Percentiles rank a stretch among this genome's conserved stretches.
Conservation (phyloP, 2,113 vertebrate species). For the Cryptotis parvus region DNA sequence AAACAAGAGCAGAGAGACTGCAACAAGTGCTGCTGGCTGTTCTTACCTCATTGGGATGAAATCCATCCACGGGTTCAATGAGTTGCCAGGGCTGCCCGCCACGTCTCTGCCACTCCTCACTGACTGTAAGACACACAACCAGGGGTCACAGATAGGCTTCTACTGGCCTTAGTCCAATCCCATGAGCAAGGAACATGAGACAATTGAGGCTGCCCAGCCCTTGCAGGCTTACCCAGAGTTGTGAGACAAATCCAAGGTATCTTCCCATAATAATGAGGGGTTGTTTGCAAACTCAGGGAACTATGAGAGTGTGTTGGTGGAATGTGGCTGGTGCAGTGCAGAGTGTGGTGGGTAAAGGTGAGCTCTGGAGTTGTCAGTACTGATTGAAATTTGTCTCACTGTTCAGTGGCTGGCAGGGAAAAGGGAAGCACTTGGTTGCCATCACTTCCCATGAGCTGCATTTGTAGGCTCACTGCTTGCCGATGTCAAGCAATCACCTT, state of each 20-base stretch:
- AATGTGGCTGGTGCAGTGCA: background rate
- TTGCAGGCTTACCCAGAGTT: background rate
- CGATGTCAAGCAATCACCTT: slow-evolving; percentile 26
- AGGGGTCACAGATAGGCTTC: background rate
- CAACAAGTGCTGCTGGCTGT: fast-evolving
- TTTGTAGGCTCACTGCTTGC: slow-evolving; percentile 9
- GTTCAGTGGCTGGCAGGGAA: background rate
- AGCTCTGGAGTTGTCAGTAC: background rate
- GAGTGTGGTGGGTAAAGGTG: background rate
- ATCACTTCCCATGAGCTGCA: background rate
- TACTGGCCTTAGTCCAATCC: fast-evolving
- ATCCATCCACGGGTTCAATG: slow-evolving; percentile 87
- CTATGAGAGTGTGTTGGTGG: background rate
- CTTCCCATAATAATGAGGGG: background rate
- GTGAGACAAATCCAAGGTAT: background rate
- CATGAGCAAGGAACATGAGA: slow-evolving; percentile 27
- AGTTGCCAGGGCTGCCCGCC: slow-evolving; percentile 88
- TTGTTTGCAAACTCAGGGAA: background rate
- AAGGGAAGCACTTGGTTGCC: background rate
- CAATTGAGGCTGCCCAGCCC: background rate
- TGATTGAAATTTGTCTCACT: background rate
- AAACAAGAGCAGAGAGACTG: background rate
- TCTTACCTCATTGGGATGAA: slow-evolving; percentile 89
- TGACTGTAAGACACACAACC: slow-evolving; percentile 72
- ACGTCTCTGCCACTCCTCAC: slow-evolving; percentile 81